Percentiles rank a stretch among this genome's conserved stretches.
Conservation (phyloP, 1,140 invertebrate genomes). For the Habropoda laboriosa region DNA sequence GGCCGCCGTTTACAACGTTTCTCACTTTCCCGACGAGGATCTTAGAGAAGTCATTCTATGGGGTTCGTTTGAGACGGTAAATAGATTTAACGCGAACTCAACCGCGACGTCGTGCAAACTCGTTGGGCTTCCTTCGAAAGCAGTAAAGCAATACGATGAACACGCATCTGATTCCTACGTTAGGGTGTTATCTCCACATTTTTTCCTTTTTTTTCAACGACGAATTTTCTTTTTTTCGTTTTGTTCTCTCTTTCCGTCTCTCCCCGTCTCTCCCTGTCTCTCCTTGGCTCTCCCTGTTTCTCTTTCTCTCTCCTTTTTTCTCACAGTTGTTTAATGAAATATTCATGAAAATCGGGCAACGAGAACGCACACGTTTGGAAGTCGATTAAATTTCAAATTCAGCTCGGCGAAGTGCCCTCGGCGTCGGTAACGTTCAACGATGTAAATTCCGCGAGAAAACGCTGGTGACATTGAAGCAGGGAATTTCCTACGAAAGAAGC, state of each 20-base stretch:
- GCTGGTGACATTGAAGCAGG: neutral
- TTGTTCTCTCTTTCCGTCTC: too few relatives aligned
- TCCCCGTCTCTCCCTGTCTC: too few relatives aligned
- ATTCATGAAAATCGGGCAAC: conserved; percentile 15
- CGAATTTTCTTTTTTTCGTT: too few relatives aligned
- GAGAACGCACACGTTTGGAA: neutral
- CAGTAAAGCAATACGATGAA: neutral
- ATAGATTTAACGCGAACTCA: conserved; percentile 36
- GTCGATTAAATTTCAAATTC: conserved; percentile 45
- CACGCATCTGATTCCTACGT: neutral
- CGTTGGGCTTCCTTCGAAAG: conserved; percentile 8
- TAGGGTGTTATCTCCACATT: neutral
- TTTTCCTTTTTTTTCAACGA: neutral
- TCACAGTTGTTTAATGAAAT: conserved; percentile 16
- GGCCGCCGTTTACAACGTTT: neutral
- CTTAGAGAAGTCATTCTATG: neutral
- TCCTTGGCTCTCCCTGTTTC: neutral
- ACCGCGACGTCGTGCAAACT: conserved; percentile 15
- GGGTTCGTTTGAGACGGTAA: conserved; percentile 31
- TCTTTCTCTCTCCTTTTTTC: neutral
- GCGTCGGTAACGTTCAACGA: neutral
- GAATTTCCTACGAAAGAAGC: neutral
- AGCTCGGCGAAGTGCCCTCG: neutral
- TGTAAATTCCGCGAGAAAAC: conserved; percentile 23
- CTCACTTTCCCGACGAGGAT: neutral